phyloP scores from a whole-genome alignment of 2,797 vertebrate species.

The Sebastes dallii region DNA sequence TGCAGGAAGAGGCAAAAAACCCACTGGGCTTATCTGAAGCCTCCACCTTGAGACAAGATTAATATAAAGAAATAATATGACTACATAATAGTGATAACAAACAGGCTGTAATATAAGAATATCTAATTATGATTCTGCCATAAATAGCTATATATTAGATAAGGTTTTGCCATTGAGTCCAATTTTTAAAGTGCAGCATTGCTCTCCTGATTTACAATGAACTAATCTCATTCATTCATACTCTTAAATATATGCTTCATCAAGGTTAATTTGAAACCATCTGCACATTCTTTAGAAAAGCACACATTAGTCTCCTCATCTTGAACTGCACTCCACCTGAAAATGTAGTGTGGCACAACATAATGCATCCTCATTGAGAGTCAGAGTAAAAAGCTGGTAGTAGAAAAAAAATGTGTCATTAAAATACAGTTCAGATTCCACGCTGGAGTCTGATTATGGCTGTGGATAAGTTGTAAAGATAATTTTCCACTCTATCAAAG shows the following conservation, averaged over 20 bases:
- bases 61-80: too few species aligned
- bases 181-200: neutral
- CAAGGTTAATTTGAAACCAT: neutral
- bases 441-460: neutral
- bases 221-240: neutral
- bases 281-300: neutral
- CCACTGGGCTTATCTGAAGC: too few species aligned
- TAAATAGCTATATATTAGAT: neutral
- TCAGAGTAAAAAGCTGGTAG: neutral
- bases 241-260: neutral
- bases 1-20: too few species aligned
- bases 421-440: neutral
- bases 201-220: neutral
- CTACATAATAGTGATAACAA: too few species aligned
- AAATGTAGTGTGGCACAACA: slow-evolving; percentile 5
- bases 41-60: too few species aligned
- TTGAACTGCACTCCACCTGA: slow-evolving; percentile 1
- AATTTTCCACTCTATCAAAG: neutral
- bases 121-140: neutral
- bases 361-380: neutral
- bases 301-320: neutral
- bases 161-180: too few species aligned
- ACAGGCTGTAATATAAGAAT: neutral
- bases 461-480: neutral
- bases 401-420: neutral